phyloP scores from a whole-genome alignment of 1,140 invertebrate species.

The Calosoma granatense region DNA sequence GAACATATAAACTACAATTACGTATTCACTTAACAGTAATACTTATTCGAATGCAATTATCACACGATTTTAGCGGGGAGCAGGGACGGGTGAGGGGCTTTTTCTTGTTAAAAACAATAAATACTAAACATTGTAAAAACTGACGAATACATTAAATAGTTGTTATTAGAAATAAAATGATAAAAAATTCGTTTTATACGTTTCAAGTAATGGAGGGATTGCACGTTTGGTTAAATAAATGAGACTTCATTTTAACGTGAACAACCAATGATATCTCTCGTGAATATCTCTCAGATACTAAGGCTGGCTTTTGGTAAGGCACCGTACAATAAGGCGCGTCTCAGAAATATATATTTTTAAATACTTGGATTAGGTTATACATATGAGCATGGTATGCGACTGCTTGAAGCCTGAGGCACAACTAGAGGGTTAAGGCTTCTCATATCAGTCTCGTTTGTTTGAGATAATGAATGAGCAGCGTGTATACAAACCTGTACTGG shows the following conservation, averaged over 20 bases:
- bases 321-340: too few relatives aligned
- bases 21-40: neutral
- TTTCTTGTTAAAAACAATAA: neutral
- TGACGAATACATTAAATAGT: neutral
- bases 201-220: too few relatives aligned
- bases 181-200: too few relatives aligned
- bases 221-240: too few relatives aligned
- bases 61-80: slow-evolving; percentile 18
- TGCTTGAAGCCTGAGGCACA: too few relatives aligned
- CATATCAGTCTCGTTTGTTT: slow-evolving; percentile 80
- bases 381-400: too few relatives aligned
- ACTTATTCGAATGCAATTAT: slow-evolving; percentile 5
- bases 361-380: too few relatives aligned
- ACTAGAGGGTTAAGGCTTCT: neutral
- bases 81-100: slow-evolving; percentile 14
- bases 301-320: too few relatives aligned
- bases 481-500: slow-evolving; percentile 85
- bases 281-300: too few relatives aligned
- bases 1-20: neutral
- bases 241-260: too few relatives aligned
- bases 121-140: neutral
- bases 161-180: neutral
- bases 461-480: slow-evolving; percentile 71
- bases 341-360: too few relatives aligned
- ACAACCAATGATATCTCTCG: too few relatives aligned